Percentiles rank a stretch among this genome's conserved stretches.
Evolutionary conservation across 2,888 invertebrate genomes (phyloP).

Genomic region (Perizoma affinitatum): DNA sequence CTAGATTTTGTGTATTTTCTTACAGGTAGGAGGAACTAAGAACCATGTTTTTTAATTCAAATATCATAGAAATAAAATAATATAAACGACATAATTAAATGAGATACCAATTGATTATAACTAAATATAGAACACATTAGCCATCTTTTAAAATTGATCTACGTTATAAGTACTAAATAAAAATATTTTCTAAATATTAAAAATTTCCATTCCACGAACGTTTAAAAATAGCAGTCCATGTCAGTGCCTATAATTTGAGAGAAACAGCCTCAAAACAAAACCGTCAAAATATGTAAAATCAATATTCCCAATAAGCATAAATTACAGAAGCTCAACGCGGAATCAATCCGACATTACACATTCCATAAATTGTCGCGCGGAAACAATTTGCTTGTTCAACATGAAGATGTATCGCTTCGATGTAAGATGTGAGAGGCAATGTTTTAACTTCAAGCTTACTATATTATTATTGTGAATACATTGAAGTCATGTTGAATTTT

Average conservation of each 20-base stretch:
- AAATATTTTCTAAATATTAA: too few species aligned
- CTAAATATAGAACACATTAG: too few species aligned
- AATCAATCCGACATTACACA: slow-evolving; percentile 51
- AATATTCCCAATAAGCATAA: slow-evolving; percentile 36
- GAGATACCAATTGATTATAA: too few species aligned
- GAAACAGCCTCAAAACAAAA: slow-evolving; percentile 27
- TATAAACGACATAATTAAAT: too few species aligned
- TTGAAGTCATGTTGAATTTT: too few species aligned
- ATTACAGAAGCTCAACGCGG: slow-evolving; percentile 34
- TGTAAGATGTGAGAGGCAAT: slow-evolving; percentile 37
- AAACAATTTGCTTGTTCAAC: slow-evolving; percentile 75
- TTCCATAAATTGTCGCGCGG: slow-evolving; percentile 69
- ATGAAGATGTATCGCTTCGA: slow-evolving; percentile 50
- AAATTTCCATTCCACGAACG: slow-evolving; percentile 28
- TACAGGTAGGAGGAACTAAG: too few species aligned
- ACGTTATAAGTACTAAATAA: not conserved
- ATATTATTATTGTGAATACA: not conserved
- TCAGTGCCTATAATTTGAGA: slow-evolving; percentile 18
- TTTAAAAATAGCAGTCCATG: slow-evolving; percentile 9
- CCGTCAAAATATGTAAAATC: slow-evolving; percentile 29
- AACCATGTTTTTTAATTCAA: too few species aligned
- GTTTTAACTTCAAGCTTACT: slow-evolving; percentile 12
- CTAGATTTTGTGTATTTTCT: too few species aligned
- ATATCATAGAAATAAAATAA: too few species aligned
- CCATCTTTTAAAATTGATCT: too few species aligned